Conservation (phyloP, 1,140 invertebrate genomes). For the Pygmarrhopalites habei region DNA sequence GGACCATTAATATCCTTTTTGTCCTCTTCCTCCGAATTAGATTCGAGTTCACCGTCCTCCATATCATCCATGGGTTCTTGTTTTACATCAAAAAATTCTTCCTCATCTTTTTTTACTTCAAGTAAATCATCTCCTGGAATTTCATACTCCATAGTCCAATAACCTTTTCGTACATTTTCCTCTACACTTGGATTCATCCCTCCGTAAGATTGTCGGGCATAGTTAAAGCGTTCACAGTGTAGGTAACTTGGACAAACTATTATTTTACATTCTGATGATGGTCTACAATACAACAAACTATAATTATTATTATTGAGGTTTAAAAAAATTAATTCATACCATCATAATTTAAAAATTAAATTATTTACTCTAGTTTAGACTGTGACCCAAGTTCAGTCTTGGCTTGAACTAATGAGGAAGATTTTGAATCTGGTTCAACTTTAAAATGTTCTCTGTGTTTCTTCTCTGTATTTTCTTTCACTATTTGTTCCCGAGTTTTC, state of each 20-base stretch:
- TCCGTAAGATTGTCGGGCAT: constrained; percentile 7
- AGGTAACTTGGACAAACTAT: constrained; percentile 2
- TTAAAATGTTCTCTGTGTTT: background rate
- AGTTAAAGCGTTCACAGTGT: constrained; percentile 5
- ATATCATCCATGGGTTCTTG: background rate
- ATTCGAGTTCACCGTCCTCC: background rate
- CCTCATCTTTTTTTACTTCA: background rate
- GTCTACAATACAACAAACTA: background rate
- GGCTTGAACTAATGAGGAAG: background rate
- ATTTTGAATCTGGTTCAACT: background rate
- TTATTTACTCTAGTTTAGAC: background rate
- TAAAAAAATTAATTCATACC: background rate
- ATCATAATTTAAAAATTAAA: background rate
- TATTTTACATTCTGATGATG: background rate
- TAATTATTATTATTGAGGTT: background rate
- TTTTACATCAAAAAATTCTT: background rate
- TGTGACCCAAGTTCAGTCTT: background rate
- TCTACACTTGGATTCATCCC: constrained; percentile 15
- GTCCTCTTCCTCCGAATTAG: background rate
- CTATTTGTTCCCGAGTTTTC: background rate
- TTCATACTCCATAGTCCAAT: constrained; percentile 5
- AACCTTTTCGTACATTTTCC: constrained; percentile 2
- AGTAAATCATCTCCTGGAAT: background rate
- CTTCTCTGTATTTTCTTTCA: background rate
- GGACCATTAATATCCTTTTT: too few species aligned